A percentile compares a stretch with the other conserved stretches of the same genome.
Evolutionary conservation across 2,888 invertebrate genomes (phyloP).

Genomic region (Mythimna ferrago): DNA sequence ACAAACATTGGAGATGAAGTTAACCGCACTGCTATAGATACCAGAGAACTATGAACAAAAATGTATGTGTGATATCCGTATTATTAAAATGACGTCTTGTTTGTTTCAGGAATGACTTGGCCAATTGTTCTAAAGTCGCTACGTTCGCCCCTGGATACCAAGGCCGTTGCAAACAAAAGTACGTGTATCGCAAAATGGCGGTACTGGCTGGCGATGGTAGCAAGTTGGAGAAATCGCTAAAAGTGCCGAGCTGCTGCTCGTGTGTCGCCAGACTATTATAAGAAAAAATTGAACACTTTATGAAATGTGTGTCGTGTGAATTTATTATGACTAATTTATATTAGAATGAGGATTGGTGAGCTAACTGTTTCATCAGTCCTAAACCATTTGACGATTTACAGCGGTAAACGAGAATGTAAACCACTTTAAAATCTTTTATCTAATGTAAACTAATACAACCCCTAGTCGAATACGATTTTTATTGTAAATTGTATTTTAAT

Average conservation of each 20-base stretch:
- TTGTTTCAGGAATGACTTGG: conserved; percentile 79
- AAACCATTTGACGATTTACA: conserved; percentile 1
- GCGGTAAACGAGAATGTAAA: conserved; percentile 4
- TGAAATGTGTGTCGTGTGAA: conserved; percentile 25
- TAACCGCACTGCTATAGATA: no score
- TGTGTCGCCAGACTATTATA: conserved; percentile 79
- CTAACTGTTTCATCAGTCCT: conserved; percentile 4
- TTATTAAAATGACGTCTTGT: conserved; percentile 12
- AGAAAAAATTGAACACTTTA: conserved; percentile 22
- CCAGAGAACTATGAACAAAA: not conserved
- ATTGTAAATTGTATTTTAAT: conserved; percentile 25
- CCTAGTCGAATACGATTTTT: conserved; percentile 54
- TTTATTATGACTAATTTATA: conserved; percentile 33
- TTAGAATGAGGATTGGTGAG: conserved; percentile 10
- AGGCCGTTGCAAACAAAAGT: conserved; percentile 91
- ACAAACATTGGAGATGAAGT: no score
- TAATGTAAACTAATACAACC: conserved; percentile 22
- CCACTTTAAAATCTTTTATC: conserved; percentile 7
- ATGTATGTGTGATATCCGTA: not conserved
- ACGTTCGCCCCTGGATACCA: conserved; percentile 85
- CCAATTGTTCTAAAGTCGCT: conserved; percentile 86
- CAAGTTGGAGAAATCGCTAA: conserved; percentile 85
- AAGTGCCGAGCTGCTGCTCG: conserved; percentile 94
- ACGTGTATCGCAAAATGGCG: conserved; percentile 87
- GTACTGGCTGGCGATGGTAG: conserved; percentile 68